Conservation (phyloP, 2,113 vertebrate genomes). For the Reinhardtius hippoglossoides region DNA sequence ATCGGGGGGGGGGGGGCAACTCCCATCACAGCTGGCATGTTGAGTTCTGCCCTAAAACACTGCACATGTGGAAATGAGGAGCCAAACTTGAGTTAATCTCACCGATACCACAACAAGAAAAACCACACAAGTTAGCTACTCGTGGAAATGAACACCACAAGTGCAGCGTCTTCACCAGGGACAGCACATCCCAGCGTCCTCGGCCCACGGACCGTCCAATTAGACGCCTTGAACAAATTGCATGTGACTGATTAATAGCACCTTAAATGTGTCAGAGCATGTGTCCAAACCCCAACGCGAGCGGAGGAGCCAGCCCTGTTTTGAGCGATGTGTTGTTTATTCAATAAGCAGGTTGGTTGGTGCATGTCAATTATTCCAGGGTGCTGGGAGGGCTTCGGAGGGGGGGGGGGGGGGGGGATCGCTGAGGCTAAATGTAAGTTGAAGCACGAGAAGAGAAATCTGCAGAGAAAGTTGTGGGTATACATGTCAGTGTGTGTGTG, state of each 20-base stretch:
- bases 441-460: neutral
- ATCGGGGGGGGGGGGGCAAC: neutral
- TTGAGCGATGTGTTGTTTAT: slow-evolving; percentile 38
- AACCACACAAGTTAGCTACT: neutral
- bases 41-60: neutral
- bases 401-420: neutral
- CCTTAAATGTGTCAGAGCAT: slow-evolving; percentile 22
- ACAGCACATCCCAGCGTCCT: slow-evolving; percentile 2
- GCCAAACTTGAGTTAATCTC: neutral
- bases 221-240: slow-evolving; percentile 18
- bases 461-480: slow-evolving; percentile 12
- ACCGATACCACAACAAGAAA: neutral
- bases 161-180: slow-evolving; percentile 3
- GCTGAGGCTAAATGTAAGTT: slow-evolving; percentile 22
- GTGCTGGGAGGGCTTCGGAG: neutral
- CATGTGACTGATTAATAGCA: slow-evolving; percentile 55
- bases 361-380: slow-evolving; percentile 43
- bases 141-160: neutral
- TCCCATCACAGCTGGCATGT: slow-evolving; percentile 8
- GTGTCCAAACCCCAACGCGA: too few relatives aligned
- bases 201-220: neutral
- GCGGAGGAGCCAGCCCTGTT: neutral
- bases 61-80: neutral
- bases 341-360: slow-evolving; percentile 46
- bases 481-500: neutral